Base-by-base conservation (phyloP, 2,888 invertebrate genomes). In the Gortyna flavago region DNA sequence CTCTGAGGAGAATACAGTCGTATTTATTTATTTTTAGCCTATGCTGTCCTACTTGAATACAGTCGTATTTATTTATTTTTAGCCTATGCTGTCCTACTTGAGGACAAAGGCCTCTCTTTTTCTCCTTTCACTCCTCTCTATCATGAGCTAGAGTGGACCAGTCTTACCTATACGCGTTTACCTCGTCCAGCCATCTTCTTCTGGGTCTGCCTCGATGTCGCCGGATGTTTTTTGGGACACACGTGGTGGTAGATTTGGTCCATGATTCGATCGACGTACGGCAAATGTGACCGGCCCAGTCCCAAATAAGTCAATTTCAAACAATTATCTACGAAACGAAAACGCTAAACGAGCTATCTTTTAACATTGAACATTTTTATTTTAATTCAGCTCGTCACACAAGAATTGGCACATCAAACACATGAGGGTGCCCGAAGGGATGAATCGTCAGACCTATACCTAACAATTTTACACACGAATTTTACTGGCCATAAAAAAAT, bases 401-500 rank as follows among this genome's bases (percentile, higher is more conserved):
- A 77, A 72, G 59, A 80, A 84, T 83, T 80, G 86, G 77, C 81
- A 82, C 82, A 83, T 85, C 85, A 88, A 87, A 87, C 75, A 79
- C 84, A 87, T 79, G 74, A 74, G 25, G n/a, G 67, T 68, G 75
- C 83, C 85, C 84, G 59, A 35, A 79, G 87, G 85, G 80, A 84
- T 80, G 75, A 86, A 84, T 82, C 87, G 82, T 82, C 88, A 89
- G 86, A 84, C 83, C 83, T 80, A 86, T 88, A 87, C 87, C 90
- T 90, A 91, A 93, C 92, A 91, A 92, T 91, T 91, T 89, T 89
- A 89, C 91, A 91, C 90, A 90, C 91, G 87, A 89, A 88, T 92
- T 94, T 94, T 93, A 94, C 92, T 90, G 92, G 86, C 90, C 91
- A 91, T 94, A 93, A 95, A 94, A 93, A 93, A 89, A 91, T 92